Evolutionary conservation across 2,797 vertebrate genomes (phyloP).

Genomic region (Rhincodon typus): DNA sequence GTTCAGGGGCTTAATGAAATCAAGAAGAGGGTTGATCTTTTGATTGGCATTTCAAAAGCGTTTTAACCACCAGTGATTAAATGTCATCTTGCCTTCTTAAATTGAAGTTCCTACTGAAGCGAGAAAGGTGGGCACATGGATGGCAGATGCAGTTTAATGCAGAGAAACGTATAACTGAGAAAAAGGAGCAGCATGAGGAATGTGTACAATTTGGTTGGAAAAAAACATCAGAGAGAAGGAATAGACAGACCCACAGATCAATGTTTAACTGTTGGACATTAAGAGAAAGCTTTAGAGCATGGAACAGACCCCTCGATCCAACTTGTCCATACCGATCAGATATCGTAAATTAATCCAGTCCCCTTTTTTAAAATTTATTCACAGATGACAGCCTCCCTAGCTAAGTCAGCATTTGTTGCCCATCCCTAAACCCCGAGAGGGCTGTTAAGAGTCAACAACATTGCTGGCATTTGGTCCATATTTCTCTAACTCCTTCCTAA

Average conservation of each 20-base stretch:
- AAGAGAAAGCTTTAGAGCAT: too few relatives aligned
- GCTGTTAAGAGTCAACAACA: too few relatives aligned
- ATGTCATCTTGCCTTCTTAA: background rate
- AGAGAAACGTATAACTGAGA: background rate
- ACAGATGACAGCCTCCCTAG: too few relatives aligned
- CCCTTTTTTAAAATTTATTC: too few relatives aligned
- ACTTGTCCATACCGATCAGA: too few relatives aligned
- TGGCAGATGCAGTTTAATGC: background rate
- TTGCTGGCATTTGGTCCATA: too few relatives aligned
- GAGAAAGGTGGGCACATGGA: background rate
- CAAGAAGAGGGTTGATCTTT: background rate
- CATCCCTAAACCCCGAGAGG: too few relatives aligned
- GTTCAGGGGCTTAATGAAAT: background rate
- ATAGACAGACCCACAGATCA: background rate
- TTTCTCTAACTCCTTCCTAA: too few relatives aligned
- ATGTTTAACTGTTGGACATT: background rate
- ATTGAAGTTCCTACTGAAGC: background rate
- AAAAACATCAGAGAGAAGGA: background rate
- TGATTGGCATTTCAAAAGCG: background rate
- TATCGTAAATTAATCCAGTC: too few relatives aligned
- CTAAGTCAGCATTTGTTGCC: too few relatives aligned
- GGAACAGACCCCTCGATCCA: too few relatives aligned
- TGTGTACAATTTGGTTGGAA: too few relatives aligned
- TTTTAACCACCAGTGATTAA: background rate
- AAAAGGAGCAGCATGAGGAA: background rate